Percentiles rank a stretch among this genome's conserved stretches.
These are phyloP conservation scores for Cephus runcator DNA, from an alignment of 2,888 invertebrate species.

Conservation along the genomic window DNA sequence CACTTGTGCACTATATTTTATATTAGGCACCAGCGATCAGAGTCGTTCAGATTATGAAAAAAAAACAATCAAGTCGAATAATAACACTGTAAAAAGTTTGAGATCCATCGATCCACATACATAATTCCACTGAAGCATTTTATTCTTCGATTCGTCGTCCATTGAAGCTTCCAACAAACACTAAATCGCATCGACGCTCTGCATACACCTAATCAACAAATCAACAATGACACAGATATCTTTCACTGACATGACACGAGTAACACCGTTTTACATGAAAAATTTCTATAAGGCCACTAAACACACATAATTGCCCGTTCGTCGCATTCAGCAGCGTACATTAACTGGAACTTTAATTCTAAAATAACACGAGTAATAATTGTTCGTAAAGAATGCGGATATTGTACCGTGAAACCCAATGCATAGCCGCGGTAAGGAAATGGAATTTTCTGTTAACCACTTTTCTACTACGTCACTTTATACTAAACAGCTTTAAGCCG, in stretches of 20 bases:
- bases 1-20: neutral
- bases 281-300: neutral
- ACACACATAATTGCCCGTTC: neutral
- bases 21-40: conserved; percentile 10
- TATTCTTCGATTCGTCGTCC: conserved; percentile 25
- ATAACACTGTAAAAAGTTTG: neutral
- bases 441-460: neutral
- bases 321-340: neutral
- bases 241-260: neutral
- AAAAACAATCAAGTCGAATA: neutral
- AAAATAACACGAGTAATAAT: neutral
- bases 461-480: neutral
- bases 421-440: neutral
- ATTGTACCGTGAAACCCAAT: neutral
- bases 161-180: conserved; percentile 13
- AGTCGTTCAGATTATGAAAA: conserved; percentile 6
- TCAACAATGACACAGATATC: neutral
- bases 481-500: neutral
- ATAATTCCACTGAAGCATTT: conserved; percentile 32
- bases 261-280: neutral
- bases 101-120: conserved; percentile 13
- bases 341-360: neutral
- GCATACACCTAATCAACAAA: conserved; percentile 8
- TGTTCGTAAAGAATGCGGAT: neutral
- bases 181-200: conserved; percentile 9